These are phyloP conservation scores for Apis dorsata DNA, from an alignment of 1,140 invertebrate genomes.

Conservation along the genomic window DNA sequence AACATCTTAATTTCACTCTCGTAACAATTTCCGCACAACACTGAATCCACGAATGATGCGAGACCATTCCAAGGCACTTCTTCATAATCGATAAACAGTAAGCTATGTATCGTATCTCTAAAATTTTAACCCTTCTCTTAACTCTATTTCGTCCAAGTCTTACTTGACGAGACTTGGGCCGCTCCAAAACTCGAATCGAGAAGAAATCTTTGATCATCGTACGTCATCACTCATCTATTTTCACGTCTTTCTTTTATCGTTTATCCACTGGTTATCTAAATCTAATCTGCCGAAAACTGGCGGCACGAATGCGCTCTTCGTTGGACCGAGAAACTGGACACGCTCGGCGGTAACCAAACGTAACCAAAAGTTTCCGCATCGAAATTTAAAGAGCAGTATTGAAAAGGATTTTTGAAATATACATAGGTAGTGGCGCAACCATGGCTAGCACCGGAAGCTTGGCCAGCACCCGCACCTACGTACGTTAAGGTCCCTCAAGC, in stretches of 20 bases:
- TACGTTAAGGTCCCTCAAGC: constrained; percentile 43
- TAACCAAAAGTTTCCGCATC: constrained; percentile 21
- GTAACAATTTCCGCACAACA: background rate
- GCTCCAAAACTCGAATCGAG: too few species aligned
- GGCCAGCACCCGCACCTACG: constrained; percentile 28
- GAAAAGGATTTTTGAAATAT: constrained; percentile 38
- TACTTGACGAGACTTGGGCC: constrained; percentile 7
- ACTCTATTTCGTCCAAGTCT: background rate
- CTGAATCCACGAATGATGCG: too few species aligned
- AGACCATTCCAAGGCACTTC: too few species aligned
- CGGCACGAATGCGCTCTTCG: background rate
- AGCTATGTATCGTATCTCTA: background rate
- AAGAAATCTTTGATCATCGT: background rate
- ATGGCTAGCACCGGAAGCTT: constrained; percentile 35
- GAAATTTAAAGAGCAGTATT: background rate
- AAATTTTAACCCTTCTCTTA: constrained; percentile 9
- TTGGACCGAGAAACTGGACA: constrained; percentile 43
- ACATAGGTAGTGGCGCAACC: constrained; percentile 30
- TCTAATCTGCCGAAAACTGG: background rate
- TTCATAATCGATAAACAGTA: background rate
- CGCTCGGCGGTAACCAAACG: constrained; percentile 44
- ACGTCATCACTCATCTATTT: background rate
- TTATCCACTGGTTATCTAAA: background rate
- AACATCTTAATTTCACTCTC: background rate
- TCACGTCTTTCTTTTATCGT: background rate